Base-by-base conservation (phyloP, 64 coral and sea anemone species). In the Anthopleura sola region DNA sequence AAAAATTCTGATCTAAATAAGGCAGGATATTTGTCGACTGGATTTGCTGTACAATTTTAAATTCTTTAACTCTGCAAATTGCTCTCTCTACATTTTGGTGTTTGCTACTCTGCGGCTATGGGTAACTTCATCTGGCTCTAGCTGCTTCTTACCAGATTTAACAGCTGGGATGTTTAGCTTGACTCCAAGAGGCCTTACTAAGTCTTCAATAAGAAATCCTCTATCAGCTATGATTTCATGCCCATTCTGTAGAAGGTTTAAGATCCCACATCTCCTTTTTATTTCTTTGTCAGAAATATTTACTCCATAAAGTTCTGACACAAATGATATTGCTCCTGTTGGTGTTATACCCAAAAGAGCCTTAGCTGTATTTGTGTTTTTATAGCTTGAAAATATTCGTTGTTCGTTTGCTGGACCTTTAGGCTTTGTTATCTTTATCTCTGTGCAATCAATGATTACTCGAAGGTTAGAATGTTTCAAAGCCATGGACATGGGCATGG, bases 371-470 rank as follows among this genome's bases (percentile, higher is more conserved):
- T 78, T 87, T 44, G 36, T 50, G 86, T 78, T 87, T 18, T 87
- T 80, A 49, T 74, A 86, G 33, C 68, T 69, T 38, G 60, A 66
- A 23, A 57, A 85, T 46, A 37, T 86, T 5, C 74, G 14, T 47
- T 87, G 55, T 47, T 87, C 32, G 29, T 75, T 78, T 37, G 50
- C 55, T 34, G 75, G 86, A 16, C 47, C 86, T n/a, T 38, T 80
- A 36, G 86, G 86, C 80, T 87, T 87, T 15, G 58, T 11, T 5
- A 87, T 39, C 37, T 87, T 87, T 39, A 80, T 38, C 78, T 87
- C 75, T 87, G 84, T 86, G 36, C 86, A 80, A 80, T 87, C 51
- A 31, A 87, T 62, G 62, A 87, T 80, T 29, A 87, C 86, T 40
- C 28, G 49, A 62, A 78, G 60, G 79, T 16, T 44, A 18, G 75